Evolutionary conservation across 2,113 vertebrate genomes (phyloP).

Genomic region (Pithys albifrons): DNA sequence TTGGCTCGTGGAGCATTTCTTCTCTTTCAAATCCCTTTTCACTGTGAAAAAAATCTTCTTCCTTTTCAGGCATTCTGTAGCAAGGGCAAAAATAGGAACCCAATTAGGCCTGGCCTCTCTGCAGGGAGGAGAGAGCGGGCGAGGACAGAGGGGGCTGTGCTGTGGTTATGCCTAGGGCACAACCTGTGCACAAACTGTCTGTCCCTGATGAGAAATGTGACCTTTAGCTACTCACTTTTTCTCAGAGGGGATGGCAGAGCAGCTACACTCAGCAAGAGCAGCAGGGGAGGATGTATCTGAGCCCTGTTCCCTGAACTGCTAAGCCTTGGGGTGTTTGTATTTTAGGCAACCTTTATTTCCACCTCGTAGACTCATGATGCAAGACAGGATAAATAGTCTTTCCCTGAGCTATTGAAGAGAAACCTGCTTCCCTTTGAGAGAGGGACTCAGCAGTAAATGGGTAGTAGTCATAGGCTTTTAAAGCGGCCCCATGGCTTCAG

Average conservation of each 20-base stretch:
- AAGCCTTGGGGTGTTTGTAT: not conserved
- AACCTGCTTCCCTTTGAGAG: not conserved
- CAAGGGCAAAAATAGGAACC: conserved; percentile 40
- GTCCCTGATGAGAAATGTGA: not conserved
- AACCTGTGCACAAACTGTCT: not conserved
- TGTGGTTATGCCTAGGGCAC: not conserved
- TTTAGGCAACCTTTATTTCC: not conserved
- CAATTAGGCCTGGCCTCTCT: not conserved
- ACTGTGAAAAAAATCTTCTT: not conserved
- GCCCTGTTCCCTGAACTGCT: not conserved
- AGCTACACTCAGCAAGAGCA: not conserved
- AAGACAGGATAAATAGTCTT: not conserved
- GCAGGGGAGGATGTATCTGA: not conserved
- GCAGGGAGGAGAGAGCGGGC: not conserved
- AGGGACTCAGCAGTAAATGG: not conserved
- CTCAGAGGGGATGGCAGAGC: not conserved
- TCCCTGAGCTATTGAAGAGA: not conserved
- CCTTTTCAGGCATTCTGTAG: conserved; percentile 27
- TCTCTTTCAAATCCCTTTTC: not conserved
- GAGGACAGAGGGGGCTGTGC: not conserved
- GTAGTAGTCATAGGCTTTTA: not conserved
- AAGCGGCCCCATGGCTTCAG: not conserved
- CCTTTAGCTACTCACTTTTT: not conserved
- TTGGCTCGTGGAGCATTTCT: not conserved
- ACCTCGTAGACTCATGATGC: not conserved